Evolutionary conservation across 64 coral and sea anemone genomes (phyloP).

Genomic region (Acropora tenuis): DNA sequence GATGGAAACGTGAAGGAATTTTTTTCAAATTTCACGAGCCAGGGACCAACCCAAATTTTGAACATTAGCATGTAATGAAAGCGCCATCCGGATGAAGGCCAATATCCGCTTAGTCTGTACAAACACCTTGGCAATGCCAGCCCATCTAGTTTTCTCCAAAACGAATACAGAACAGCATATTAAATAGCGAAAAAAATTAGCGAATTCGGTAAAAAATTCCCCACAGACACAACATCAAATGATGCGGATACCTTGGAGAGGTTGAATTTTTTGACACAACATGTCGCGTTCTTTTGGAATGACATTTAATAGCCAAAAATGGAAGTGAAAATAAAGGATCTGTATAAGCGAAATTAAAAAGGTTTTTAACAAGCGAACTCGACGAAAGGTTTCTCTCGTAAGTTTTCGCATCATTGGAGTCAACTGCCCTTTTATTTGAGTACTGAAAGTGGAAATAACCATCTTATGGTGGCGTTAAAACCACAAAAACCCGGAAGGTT

Average conservation of each 20-base stretch:
- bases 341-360: too few relatives aligned
- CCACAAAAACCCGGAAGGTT: neutral
- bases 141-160: too few relatives aligned
- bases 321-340: neutral
- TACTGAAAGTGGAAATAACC: neutral
- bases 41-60: neutral
- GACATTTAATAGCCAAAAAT: neutral
- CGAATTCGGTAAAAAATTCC: neutral
- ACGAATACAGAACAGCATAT: too few relatives aligned
- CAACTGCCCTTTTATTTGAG: too few relatives aligned
- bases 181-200: too few relatives aligned
- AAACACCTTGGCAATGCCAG: too few relatives aligned
- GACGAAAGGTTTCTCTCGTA: neutral
- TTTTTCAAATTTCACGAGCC: too few relatives aligned
- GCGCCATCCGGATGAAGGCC: neutral
- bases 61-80: neutral
- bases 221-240: too few relatives aligned
- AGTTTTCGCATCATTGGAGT: too few relatives aligned
- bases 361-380: neutral
- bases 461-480: neutral
- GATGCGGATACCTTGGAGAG: neutral
- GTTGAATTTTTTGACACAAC: neutral
- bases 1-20: too few relatives aligned
- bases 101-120: neutral
- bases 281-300: neutral